Base-by-base conservation (phyloP, 2,113 vertebrate genomes). In the Perca schrenkii region DNA sequence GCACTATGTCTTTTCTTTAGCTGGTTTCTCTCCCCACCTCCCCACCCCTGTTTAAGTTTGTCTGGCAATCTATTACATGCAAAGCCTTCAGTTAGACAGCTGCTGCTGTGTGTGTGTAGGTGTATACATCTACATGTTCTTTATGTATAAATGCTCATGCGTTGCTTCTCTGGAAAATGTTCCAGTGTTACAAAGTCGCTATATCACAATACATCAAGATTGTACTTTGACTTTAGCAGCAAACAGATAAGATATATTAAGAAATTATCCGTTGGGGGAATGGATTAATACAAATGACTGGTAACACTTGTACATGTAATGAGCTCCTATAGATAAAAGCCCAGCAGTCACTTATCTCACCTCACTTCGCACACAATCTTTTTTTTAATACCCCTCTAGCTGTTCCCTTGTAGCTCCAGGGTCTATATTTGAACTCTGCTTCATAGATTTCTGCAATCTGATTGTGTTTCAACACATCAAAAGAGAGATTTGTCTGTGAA, bases 401-500 rank as follows among this genome's bases (percentile, higher is more conserved):
- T 71, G 74, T 74, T 40, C 79, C 77, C 22, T 3, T 63, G 6
- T 64, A 4, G 60, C 88, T 87, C 60, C 52, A 0, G 83, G 81
- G 76, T 90, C 81, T 83, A 74, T 88, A 87, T 91, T 87, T 89
- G 84, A 91, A 90, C 88, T 72, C 64, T 57, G 86, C 86, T 88
- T 86, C 80, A 83, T 66, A 86, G 86, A 85, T 82, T 84, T 77
- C 54, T 84, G 71, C 74, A 83, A 85, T 89, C 84, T 89, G 87
- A 89, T 90, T 90, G 77, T 80, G 86, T 91, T 91, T 83, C 82
- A 82, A 1, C 85, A 67, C 90, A 91, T 93, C 86, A 91, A 85
- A 92, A 88, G 83, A 86, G 79, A 89, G 90, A 90, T 92, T 91
- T 92, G 90, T 90, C 86, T 76, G 81, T 90, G 84, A 90, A 89